Evolutionary conservation across 2,888 invertebrate genomes (phyloP).

Genomic region (Dynastes grantii): DNA sequence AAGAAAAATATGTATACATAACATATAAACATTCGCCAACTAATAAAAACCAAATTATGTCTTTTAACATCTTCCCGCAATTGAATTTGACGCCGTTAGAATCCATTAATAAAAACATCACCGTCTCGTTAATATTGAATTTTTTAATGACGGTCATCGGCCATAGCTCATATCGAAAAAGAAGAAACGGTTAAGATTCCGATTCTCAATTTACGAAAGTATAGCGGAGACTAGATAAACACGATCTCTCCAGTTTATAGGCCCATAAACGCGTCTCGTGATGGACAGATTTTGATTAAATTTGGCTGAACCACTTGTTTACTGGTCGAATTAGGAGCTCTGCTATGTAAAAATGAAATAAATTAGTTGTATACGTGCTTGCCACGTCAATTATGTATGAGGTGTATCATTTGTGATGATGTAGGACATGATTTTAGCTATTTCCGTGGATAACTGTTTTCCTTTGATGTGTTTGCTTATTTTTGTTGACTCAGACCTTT

Average conservation of each 20-base stretch:
- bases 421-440: no score
- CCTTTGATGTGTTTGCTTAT: no score
- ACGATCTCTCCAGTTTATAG: constrained; percentile 6
- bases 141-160: constrained; percentile 6
- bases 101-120: background rate
- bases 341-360: background rate
- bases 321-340: constrained; percentile 2
- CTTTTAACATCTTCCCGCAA: constrained; percentile 17
- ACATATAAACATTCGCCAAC: background rate
- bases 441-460: no score
- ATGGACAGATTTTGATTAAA: constrained; percentile 19
- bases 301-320: background rate
- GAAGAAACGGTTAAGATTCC: background rate
- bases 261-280: background rate
- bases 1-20: background rate
- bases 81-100: constrained; percentile 8
- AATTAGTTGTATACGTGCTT: constrained; percentile 3
- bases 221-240: background rate
- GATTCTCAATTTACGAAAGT: background rate
- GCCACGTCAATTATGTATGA: background rate
- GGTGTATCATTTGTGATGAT: no score
- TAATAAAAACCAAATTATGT: background rate
- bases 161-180: background rate
- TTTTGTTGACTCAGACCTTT: no score
- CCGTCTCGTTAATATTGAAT: background rate